These are phyloP conservation scores for Etheostoma cragini DNA, from an alignment of 2,113 vertebrate species.

Conservation along the genomic window DNA sequence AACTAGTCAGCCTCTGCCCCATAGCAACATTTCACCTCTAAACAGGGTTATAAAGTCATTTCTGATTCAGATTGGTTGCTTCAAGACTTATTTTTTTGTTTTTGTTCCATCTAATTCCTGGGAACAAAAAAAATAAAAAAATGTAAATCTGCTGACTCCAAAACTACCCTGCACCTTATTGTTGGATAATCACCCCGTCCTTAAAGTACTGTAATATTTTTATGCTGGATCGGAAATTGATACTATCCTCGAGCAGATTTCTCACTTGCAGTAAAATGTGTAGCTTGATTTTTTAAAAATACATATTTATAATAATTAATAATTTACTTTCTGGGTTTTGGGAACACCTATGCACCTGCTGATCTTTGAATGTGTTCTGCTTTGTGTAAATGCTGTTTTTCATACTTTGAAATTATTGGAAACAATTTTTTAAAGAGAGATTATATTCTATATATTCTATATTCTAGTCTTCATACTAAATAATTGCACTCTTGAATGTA, in stretches of 20 bases:
- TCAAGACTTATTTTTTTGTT: constrained; percentile 9
- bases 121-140: not conserved
- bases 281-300: constrained; percentile 57
- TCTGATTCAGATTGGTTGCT: constrained; percentile 43
- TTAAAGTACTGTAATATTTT: constrained; percentile 49
- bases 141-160: constrained; percentile 13
- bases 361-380: constrained; percentile 60
- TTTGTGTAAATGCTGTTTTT: constrained; percentile 60
- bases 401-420: constrained; percentile 47
- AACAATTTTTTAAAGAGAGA: constrained; percentile 51
- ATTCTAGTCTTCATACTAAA: constrained; percentile 70
- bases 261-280: constrained; percentile 40
- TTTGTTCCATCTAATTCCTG: not conserved
- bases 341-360: constrained; percentile 67
- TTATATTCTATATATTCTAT: constrained; percentile 74
- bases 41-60: constrained; percentile 35
- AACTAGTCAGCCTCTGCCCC: constrained; percentile 60
- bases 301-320: constrained; percentile 67
- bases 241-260: constrained; percentile 22
- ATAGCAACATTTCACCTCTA: constrained; percentile 58
- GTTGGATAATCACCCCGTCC: constrained; percentile 53
- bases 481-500: constrained; percentile 60
- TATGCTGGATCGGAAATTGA: constrained; percentile 30
- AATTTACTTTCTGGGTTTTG: constrained; percentile 57
- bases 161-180: constrained; percentile 43